These are phyloP conservation scores for Erethizon dorsatum DNA, from an alignment of 2,797 vertebrate species.

Conservation along the genomic window DNA sequence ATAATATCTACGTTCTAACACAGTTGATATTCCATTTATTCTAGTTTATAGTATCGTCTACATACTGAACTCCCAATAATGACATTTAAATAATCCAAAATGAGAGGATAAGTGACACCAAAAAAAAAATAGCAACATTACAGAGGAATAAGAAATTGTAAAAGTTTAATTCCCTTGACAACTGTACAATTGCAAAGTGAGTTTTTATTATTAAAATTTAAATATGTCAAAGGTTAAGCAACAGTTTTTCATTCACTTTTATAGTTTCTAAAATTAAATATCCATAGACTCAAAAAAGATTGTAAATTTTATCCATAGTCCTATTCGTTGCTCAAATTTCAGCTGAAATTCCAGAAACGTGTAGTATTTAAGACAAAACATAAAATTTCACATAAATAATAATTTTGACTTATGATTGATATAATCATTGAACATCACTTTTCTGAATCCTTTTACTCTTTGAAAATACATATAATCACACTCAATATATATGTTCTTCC, in stretches of 20 bases:
- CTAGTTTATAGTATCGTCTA: background rate
- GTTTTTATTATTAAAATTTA: conserved; percentile 63
- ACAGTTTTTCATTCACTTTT: background rate
- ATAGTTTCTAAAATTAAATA: conserved; percentile 44
- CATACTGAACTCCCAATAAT: background rate
- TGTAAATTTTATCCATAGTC: background rate
- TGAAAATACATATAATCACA: background rate
- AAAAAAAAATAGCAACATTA: background rate
- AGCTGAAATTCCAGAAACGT: background rate
- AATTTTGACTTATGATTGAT: background rate
- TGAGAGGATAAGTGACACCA: background rate
- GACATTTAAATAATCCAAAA: background rate
- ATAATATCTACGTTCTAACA: background rate
- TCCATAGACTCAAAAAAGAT: background rate
- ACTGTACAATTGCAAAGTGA: conserved; percentile 8
- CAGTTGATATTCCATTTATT: background rate
- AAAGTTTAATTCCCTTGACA: conserved; percentile 50
- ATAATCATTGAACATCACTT: background rate
- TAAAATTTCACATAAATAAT: background rate
- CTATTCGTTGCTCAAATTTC: background rate
- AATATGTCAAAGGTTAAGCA: conserved; percentile 1
- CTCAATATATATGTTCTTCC: background rate
- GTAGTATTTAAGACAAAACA: background rate
- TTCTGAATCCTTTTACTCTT: background rate
- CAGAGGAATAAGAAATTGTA: background rate